Conservation (phyloP, 2,797 vertebrate genomes). For the Babyrousa celebensis region DNA sequence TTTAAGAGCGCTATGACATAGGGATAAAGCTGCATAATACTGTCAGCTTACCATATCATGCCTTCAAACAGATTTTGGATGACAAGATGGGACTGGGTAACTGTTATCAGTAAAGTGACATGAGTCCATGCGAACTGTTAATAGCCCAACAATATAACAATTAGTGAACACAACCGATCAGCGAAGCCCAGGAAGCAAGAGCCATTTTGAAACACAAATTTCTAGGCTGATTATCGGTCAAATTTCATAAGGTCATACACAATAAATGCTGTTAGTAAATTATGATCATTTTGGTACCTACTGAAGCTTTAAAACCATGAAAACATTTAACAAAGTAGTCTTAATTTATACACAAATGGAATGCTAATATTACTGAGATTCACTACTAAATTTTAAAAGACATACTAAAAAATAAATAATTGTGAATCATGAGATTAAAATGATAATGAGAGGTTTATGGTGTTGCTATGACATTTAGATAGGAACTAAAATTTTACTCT, state of each 20-base stretch:
- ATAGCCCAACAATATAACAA: constrained; percentile 92
- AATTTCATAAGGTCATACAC: constrained; percentile 65
- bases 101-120: constrained; percentile 99
- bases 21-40: constrained; percentile 76
- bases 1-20: constrained; percentile 55
- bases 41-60: constrained; percentile 98
- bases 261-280: constrained; percentile 72
- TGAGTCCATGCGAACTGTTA: constrained; percentile 99
- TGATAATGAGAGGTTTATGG: constrained; percentile 73
- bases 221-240: constrained; percentile 64
- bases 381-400: constrained; percentile 75
- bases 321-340: constrained; percentile 73
- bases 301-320: constrained; percentile 24
- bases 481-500: neutral
- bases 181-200: constrained; percentile 65
- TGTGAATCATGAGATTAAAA: constrained; percentile 76
- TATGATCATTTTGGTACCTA: constrained; percentile 5
- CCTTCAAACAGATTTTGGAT: constrained; percentile 99
- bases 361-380: constrained; percentile 76
- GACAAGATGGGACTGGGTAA: constrained; percentile 99
- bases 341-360: constrained; percentile 68
- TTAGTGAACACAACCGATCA: constrained; percentile 88
- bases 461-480: constrained; percentile 60
- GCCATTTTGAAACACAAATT: constrained; percentile 59
- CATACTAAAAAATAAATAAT: constrained; percentile 38